Base-by-base conservation (phyloP, 23 tunicate species). In the Trididemnum miniatum region DNA sequence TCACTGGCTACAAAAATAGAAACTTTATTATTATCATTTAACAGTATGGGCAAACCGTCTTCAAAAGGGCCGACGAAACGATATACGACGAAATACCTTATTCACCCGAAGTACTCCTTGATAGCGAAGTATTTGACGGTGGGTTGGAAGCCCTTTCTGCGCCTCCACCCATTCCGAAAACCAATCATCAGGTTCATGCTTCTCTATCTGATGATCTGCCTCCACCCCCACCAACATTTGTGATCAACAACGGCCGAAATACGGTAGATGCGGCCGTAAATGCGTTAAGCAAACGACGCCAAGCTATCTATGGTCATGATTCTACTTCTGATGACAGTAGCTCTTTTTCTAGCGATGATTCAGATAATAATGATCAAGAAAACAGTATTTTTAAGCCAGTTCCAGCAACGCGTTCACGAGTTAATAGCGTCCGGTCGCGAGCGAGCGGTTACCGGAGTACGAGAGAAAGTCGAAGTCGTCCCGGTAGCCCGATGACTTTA, bases 31-130 rank as follows among this genome's bases (percentile, higher is more conserved):
- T n/a, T n/a, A n/a, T n/a, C n/a, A n/a, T n/a, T n/a, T 44, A 7
- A 57, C 37, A 27, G 69, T 44, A 27, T 28, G 64, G 26, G 67
- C 29, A 22, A 3, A n/a, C 5, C 25, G 67, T 62, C 5, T 22
- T 22, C 4, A 62, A 62, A n/a, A 62, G n/a, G 29, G 67, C 67
- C 18, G 83, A 88, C 0, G 92, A 88, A 34, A 9, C 39, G 29
- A 34, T 88, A 26, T 88, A 88, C 49, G 92, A 88, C 65, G 86
- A 81, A 76, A 88, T 88, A 60, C 86, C 92, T 1, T 82, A 49
- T 32, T 63, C 35, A 36, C 35, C 69, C 15, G 81, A 85, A 74
- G 27, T 31, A 22, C 37, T 67, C 18, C 7, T 33, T 4, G 75
- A 67, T 24, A 33, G 38, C 18, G 75, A 33, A 38, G 75, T 31